These are phyloP conservation scores for Alectura lathami DNA, from an alignment of 2,113 vertebrate genomes.

Conservation along the genomic window DNA sequence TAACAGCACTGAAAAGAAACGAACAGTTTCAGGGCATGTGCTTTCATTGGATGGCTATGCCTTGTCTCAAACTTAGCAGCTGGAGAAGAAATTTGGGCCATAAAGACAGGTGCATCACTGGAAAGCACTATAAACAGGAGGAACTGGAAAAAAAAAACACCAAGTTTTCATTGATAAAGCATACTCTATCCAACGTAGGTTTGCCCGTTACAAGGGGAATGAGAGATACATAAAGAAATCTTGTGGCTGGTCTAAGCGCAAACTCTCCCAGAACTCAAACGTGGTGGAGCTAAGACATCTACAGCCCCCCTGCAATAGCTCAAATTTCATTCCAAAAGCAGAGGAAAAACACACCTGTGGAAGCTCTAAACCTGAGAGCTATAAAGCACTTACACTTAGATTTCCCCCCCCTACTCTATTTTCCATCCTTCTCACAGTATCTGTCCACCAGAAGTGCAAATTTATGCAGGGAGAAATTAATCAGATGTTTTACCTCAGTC, in stretches of 20 bases:
- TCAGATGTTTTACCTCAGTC: background rate
- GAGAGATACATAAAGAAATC: background rate
- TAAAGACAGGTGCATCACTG: background rate
- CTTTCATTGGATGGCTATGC: background rate
- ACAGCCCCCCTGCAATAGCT: background rate
- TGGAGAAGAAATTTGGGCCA: background rate
- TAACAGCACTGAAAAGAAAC: background rate
- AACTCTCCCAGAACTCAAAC: background rate
- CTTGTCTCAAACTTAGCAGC: background rate
- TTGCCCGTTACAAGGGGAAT: background rate
- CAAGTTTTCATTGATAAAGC: background rate
- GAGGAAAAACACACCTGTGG: background rate
- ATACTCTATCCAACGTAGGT: background rate
- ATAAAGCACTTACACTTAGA: background rate
- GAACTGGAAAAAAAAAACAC: fast-evolving
- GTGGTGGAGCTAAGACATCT: background rate
- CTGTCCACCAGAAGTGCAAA: background rate
- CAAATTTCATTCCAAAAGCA: background rate
- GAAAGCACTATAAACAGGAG: background rate
- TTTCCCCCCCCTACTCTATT: background rate
- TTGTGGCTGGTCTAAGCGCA: background rate
- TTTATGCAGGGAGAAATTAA: background rate
- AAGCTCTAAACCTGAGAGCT: background rate
- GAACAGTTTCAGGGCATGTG: background rate
- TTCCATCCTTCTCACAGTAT: background rate